A percentile compares a stretch with the other conserved stretches of the same genome.
These are phyloP conservation scores for Cherax destructor DNA, from an alignment of 1,140 invertebrate genomes.

Conservation along the genomic window DNA sequence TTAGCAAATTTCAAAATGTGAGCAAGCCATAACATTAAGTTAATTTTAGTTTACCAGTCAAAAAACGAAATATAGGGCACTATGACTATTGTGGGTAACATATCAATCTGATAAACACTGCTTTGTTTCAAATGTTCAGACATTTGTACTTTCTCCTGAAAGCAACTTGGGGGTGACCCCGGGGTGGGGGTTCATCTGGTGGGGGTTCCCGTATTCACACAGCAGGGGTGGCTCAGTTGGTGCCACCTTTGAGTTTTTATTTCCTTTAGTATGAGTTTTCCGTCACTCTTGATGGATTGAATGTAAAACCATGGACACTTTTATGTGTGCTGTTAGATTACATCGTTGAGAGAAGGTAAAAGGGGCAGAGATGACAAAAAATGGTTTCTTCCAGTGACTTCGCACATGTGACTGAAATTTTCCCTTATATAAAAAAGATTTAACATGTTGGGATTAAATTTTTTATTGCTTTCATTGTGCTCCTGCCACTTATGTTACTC, in stretches of 20 bases:
- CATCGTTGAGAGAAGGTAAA: constrained; percentile 52
- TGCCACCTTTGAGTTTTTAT: constrained; percentile 45
- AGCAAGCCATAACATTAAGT: no score
- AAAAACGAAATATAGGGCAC: no score
- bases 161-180: constrained; percentile 28
- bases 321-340: constrained; percentile 55
- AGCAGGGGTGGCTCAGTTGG: neutral
- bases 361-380: constrained; percentile 38
- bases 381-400: constrained; percentile 55
- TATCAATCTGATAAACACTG: constrained; percentile 50
- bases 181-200: neutral
- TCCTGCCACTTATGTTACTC: constrained; percentile 60
- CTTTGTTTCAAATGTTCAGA: constrained; percentile 43
- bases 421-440: constrained; percentile 53
- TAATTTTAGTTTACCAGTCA: no score
- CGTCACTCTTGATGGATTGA: constrained; percentile 57
- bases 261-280: constrained; percentile 51
- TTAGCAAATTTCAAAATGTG: no score
- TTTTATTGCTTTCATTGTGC: constrained; percentile 60
- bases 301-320: constrained; percentile 57
- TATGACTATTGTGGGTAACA: constrained; percentile 11
- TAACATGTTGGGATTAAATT: constrained; percentile 47
- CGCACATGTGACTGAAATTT: constrained; percentile 44
- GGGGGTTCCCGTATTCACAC: constrained; percentile 19
- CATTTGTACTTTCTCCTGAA: constrained; percentile 41